Evolutionary conservation across 30 jellyfish, hydroid and myxozoan genomes (phyloP).

Genomic region (Aurelia coerulea): DNA sequence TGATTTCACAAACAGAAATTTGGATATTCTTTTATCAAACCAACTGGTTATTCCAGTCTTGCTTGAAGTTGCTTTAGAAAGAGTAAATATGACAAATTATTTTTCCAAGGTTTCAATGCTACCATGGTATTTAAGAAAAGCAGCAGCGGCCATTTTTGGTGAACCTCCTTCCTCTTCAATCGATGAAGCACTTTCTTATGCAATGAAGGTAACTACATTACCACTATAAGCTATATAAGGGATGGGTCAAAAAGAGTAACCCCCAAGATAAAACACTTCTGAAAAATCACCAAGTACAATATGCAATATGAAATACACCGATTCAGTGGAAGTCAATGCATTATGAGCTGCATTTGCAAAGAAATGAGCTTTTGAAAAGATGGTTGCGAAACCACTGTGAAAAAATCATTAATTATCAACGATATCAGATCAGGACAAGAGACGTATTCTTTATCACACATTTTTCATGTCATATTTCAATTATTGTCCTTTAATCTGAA

Average conservation of each 20-base stretch:
- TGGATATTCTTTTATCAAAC: not conserved
- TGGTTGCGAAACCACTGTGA: too few relatives aligned
- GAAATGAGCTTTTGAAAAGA: too few relatives aligned
- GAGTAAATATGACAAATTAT: not conserved
- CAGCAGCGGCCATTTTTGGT: constrained; percentile 89
- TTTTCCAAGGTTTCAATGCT: constrained; percentile 82
- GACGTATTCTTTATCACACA: too few relatives aligned
- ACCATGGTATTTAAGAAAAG: constrained; percentile 97
- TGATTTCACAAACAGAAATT: too few relatives aligned
- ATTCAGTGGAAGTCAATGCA: not conserved
- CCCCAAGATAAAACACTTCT: too few relatives aligned
- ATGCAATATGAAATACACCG: not conserved
- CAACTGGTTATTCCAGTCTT: not conserved
- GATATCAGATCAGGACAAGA: too few relatives aligned
- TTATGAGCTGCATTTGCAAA: not conserved
- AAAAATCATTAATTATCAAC: too few relatives aligned
- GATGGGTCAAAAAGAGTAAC: not conserved
- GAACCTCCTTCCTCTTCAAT: constrained; percentile 91
- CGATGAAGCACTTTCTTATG: constrained; percentile 88
- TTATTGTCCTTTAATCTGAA: too few relatives aligned
- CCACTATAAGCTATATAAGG: not conserved
- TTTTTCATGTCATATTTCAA: too few relatives aligned
- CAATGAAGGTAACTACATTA: constrained; percentile 69
- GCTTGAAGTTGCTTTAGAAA: not conserved
- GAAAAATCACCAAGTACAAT: too few relatives aligned